phyloP scores from a whole-genome alignment of 2,113 vertebrate species.

The Bubo blakistoni region DNA sequence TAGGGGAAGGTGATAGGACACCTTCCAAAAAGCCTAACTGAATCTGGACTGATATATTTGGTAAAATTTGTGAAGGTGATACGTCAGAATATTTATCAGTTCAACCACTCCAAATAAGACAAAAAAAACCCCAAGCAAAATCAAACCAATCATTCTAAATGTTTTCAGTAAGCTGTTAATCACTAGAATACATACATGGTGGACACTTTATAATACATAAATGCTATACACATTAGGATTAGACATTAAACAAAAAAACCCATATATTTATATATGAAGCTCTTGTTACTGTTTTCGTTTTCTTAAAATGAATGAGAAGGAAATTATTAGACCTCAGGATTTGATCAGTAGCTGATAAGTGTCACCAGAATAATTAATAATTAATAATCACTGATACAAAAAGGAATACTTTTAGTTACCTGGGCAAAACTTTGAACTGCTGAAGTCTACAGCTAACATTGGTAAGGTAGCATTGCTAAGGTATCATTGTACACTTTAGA shows the following conservation, averaged over 20 bases:
- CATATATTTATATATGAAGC: rapidly evolving
- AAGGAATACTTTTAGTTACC: not conserved
- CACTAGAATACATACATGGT: not conserved
- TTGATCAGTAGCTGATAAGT: not conserved
- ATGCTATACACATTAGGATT: not conserved
- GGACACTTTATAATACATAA: not conserved
- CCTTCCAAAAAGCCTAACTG: not conserved
- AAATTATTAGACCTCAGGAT: not conserved
- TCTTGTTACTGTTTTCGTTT: not conserved
- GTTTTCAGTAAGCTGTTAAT: not conserved
- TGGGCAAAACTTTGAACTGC: not conserved
- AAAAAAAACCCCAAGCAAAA: not conserved
- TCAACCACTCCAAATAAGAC: not conserved
- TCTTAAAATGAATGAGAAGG: not conserved
- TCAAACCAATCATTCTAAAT: not conserved
- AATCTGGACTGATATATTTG: not conserved
- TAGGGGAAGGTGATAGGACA: too few relatives aligned
- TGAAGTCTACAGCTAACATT: not conserved
- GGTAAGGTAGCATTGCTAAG: not conserved
- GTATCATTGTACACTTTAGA: not conserved
- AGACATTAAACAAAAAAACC: not conserved
- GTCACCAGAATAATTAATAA: not conserved
- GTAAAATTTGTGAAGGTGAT: not conserved
- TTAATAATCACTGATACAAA: not conserved
- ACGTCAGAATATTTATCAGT: not conserved